These are phyloP conservation scores for Erythrolamprus reginae DNA, from an alignment of 2,113 vertebrate species.

Conservation along the genomic window DNA sequence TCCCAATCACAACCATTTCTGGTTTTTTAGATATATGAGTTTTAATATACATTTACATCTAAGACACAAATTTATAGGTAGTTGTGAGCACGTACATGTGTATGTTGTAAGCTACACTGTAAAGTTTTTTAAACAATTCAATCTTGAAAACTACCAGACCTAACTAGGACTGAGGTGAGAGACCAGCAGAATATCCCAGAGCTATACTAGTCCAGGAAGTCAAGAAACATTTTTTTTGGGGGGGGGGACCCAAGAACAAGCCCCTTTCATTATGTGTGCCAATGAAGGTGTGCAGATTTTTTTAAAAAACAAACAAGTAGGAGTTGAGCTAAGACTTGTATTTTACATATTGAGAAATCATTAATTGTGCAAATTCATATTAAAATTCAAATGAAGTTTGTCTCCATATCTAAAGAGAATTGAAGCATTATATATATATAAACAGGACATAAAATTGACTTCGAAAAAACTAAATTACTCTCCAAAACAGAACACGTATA, in stretches of 20 bases:
- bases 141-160: neutral
- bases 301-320: too few species aligned
- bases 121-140: neutral
- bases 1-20: too few species aligned
- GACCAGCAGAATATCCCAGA: neutral
- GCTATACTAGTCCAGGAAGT: neutral
- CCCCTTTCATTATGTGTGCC: neutral
- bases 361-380: too few species aligned
- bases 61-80: neutral
- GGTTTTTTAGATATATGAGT: neutral
- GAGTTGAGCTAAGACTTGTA: too few species aligned
- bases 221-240: neutral
- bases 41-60: neutral
- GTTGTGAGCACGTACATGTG: neutral
- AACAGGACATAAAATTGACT: too few species aligned
- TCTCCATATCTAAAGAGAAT: too few species aligned
- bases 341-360: too few species aligned
- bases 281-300: too few species aligned
- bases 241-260: neutral
- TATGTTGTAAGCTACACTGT: neutral
- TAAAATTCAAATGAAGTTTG: too few species aligned
- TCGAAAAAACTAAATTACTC: too few species aligned
- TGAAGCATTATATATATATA: too few species aligned
- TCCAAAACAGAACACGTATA: too few species aligned
- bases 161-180: neutral